These are phyloP conservation scores for Cosmorhoe ocellata DNA, from an alignment of 2,888 invertebrate genomes.

Conservation along the genomic window DNA sequence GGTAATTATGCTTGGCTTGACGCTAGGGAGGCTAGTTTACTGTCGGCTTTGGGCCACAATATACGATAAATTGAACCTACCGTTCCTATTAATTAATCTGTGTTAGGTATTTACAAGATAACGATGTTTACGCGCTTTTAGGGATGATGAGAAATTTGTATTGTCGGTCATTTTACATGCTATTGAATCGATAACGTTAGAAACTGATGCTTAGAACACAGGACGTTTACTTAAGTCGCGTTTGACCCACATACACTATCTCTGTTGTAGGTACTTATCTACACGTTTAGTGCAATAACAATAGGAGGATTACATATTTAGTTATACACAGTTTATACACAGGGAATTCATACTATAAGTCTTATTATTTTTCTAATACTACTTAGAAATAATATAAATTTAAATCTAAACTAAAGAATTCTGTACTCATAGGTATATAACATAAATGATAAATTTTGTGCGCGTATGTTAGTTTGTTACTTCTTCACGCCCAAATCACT, in stretches of 20 bases:
- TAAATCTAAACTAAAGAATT: no score
- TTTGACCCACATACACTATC: conserved; percentile 27
- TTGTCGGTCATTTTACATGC: no score
- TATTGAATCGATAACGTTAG: neutral
- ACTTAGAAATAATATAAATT: no score
- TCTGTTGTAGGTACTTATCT: neutral
- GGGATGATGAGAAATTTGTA: no score
- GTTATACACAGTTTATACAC: no score
- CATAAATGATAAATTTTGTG: no score
- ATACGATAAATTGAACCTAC: conserved; percentile 8
- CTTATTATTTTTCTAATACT: no score
- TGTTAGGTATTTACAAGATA: neutral
- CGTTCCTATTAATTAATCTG: neutral
- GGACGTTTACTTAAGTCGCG: conserved; percentile 23
- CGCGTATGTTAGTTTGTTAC: no score
- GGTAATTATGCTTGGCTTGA: neutral
- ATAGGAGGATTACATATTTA: conserved; percentile 8
- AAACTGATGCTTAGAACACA: conserved; percentile 19
- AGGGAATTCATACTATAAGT: no score
- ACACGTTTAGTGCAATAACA: conserved; percentile 16
- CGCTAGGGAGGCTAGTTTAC: neutral
- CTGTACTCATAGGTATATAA: no score
- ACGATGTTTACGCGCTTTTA: no score
- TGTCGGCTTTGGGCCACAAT: neutral
- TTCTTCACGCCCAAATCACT: no score